A percentile compares a stretch with the other conserved stretches of the same genome.
Conservation (phyloP, 2,888 invertebrate genomes). For the Leptogaster cylindrica region DNA sequence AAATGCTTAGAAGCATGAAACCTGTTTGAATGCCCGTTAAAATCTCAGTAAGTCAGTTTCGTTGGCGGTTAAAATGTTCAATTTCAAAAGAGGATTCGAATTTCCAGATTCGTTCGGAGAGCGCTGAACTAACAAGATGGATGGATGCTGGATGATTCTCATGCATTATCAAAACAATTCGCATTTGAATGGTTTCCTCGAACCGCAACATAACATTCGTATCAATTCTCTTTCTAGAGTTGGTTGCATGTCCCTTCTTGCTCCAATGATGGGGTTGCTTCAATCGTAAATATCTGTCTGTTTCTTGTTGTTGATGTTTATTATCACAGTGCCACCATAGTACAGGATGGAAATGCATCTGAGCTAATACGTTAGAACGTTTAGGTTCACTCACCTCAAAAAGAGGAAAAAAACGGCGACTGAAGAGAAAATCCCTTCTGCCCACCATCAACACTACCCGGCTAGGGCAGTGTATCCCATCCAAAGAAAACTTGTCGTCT, state of each 20-base stretch:
- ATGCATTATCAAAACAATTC: background rate
- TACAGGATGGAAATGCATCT: constrained; percentile 21
- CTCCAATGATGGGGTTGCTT: constrained; percentile 8
- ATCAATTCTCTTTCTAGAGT: constrained; percentile 13
- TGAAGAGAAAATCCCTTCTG: constrained; percentile 30
- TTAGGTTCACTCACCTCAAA: constrained; percentile 25
- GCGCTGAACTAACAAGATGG: constrained; percentile 2
- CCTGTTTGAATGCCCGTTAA: constrained; percentile 23
- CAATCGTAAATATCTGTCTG: constrained; percentile 24
- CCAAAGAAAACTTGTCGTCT: constrained; percentile 33
- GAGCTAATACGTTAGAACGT: constrained; percentile 30
- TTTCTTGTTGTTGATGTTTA: constrained; percentile 23
- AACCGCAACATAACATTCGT: background rate
- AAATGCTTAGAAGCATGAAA: constrained; percentile 22
- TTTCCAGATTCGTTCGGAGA: background rate
- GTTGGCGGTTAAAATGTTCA: background rate
- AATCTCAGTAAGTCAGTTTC: background rate
- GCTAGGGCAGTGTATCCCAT: constrained; percentile 11
- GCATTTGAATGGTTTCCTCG: constrained; percentile 9
- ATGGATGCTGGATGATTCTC: background rate
- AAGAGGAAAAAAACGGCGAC: background rate
- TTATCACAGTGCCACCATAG: background rate
- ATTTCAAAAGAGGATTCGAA: constrained; percentile 16
- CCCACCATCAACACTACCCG: constrained; percentile 21
- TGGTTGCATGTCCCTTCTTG: background rate